Evolutionary conservation across 2,888 invertebrate species (phyloP), one percentile per base, ranked within the genome.

Genomic region (Caenorhabditis uteleia): DNA sequence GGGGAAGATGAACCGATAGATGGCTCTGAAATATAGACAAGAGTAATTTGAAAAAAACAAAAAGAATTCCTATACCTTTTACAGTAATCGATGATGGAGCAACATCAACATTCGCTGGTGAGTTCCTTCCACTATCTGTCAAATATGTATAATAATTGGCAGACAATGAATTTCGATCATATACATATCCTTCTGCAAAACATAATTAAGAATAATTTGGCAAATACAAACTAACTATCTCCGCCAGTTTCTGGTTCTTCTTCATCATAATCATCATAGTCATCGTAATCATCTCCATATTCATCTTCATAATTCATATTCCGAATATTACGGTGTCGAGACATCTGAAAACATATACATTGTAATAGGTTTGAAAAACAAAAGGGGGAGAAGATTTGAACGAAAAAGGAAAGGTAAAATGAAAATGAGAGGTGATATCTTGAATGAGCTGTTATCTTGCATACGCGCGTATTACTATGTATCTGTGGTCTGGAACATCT

Each of bases 261-360:
- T 50, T 44, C 23, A 26, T 39, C n/a, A 45, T n/a, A 46, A 34
- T 38, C 42, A 18, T 23, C 14, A 21, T 3, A 23, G 20, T 34
- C 21, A 38, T 20, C 25, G 18, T 23, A 16, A 26, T 27, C 47
- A 40, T 36, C 26, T 16, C 10, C 23, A 44, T 45, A 48, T 77
- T 78, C 78, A 45, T 79, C 79, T 25, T 77, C 74, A 29, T 77
- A 59, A 51, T 77, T 68, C 49, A 79, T 51, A 29, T 79, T 79
- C 14, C 73, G 56, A 21, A 78, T 57, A 51, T 65, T 72, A 20
- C 79, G 61, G 38, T 78, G 79, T 21, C 79, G 59, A 3, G 79
- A 74, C 79, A 79, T 79, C 43, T 53, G 23, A 27, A 50, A 23
- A 16, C 33, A 44, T 31, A 36, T 16, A 36, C 14, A 5, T n/a